phyloP scores from a whole-genome alignment of 2,888 invertebrate species.

The Lutraria lutraria region DNA sequence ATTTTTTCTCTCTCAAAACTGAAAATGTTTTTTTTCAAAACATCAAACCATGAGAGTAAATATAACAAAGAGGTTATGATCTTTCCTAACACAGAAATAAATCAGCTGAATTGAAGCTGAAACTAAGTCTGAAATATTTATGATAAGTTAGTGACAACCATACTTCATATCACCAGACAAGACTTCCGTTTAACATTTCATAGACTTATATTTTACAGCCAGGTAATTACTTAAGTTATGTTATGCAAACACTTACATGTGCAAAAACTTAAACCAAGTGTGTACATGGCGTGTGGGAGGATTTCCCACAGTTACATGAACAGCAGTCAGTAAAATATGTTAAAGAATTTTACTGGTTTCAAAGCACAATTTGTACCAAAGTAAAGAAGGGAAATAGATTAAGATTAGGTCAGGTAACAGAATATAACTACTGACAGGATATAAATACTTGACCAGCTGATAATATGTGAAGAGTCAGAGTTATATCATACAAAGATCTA shows the following conservation, averaged over 20 bases:
- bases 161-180: too few species aligned
- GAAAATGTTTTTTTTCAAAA: background rate
- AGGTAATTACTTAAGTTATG: too few species aligned
- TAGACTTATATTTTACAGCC: too few species aligned
- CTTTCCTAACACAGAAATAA: background rate
- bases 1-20: background rate
- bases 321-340: background rate
- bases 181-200: too few species aligned
- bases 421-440: background rate
- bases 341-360: background rate
- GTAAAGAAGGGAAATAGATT: background rate
- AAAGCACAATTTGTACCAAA: background rate
- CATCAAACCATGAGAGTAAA: background rate
- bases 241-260: too few species aligned
- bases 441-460: background rate
- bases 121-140: background rate
- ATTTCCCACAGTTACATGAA: too few species aligned
- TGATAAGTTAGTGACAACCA: too few species aligned
- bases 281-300: too few species aligned
- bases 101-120: background rate
- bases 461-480: background rate
- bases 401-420: background rate
- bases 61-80: background rate
- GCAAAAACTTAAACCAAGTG: too few species aligned
- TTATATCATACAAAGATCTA: background rate